Percentiles rank a stretch among this genome's conserved stretches.
Evolutionary conservation across 2,113 vertebrate genomes (phyloP).

Genomic region (Excalfactoria chinensis): DNA sequence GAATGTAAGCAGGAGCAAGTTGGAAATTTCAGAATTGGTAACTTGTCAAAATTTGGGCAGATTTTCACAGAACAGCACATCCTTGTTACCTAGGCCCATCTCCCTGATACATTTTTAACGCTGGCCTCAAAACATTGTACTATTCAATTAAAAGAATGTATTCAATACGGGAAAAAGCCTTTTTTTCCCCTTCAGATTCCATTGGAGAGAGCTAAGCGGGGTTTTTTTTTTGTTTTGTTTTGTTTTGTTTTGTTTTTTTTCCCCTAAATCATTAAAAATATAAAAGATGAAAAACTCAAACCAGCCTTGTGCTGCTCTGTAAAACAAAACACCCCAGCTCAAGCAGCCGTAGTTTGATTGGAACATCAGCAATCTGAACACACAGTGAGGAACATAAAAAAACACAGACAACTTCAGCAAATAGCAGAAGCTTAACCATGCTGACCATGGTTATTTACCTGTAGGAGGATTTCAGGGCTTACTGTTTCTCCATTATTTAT

Average conservation of each 20-base stretch:
- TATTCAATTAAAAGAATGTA: background rate
- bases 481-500: background rate
- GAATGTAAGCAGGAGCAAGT: constrained; percentile 24
- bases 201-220: background rate
- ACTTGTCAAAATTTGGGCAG: constrained; percentile 35
- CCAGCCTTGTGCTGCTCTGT: background rate
- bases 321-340: background rate
- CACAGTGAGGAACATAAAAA: background rate
- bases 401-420: background rate
- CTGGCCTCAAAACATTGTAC: background rate
- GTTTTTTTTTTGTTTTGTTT: background rate
- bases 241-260: background rate
- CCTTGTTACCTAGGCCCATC: constrained; percentile 8
- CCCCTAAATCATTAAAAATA: background rate
- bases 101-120: constrained; percentile 24
- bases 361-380: background rate
- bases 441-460: background rate
- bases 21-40: constrained; percentile 20
- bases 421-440: background rate
- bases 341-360: background rate
- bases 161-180: background rate
- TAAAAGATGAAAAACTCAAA: background rate
- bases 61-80: constrained; percentile 27
- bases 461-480: background rate
- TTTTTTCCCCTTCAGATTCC: background rate